Evolutionary conservation across 1,140 invertebrate species (phyloP).

Genomic region (Scylla paramamosain): DNA sequence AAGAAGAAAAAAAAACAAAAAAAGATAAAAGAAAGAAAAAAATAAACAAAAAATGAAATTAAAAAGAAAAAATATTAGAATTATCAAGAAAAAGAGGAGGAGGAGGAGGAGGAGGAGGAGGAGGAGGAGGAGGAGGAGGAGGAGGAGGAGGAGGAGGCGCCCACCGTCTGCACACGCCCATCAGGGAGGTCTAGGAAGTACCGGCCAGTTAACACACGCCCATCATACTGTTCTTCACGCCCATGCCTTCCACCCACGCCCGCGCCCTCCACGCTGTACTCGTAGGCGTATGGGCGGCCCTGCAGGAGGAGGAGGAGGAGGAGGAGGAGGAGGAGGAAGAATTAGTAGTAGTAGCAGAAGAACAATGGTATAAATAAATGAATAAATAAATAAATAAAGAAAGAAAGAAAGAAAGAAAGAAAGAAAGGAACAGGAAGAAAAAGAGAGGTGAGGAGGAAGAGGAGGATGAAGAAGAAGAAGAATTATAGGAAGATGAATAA

Average conservation of each 20-base stretch:
- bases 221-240: background rate
- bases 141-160: background rate
- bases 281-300: background rate
- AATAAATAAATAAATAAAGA: too few species aligned
- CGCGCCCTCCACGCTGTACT: background rate
- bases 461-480: background rate
- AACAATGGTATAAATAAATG: too few species aligned
- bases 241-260: background rate
- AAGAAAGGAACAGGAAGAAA: conserved; percentile 4
- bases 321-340: too few species aligned
- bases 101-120: too few species aligned
- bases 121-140: too few species aligned
- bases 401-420: too few species aligned
- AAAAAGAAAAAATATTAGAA: background rate
- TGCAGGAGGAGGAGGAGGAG: background rate
- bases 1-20: background rate
- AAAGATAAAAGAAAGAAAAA: background rate
- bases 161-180: conserved; percentile 11
- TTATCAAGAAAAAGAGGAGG: too few species aligned
- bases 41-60: background rate
- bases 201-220: background rate
- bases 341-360: too few species aligned
- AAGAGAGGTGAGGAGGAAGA: background rate
- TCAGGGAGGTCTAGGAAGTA: background rate
- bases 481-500: background rate